Base-by-base conservation (phyloP, 2,888 invertebrate genomes). In the Drosophila macrospina region DNA sequence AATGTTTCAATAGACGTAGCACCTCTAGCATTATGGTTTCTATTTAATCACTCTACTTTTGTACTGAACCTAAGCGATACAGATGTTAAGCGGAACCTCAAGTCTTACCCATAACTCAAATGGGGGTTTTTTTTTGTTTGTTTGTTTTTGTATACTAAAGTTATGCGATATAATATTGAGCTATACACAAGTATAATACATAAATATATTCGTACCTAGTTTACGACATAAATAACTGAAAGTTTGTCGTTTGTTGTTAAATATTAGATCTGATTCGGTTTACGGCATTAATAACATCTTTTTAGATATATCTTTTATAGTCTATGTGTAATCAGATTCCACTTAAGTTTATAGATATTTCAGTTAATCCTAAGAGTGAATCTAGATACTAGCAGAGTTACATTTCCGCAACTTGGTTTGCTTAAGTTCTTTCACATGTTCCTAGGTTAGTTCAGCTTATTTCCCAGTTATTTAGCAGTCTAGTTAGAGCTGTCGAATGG, bases 61-160 rank as follows among this genome's bases (percentile, higher is more conserved):
- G 64, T 55, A 69, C 55, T 71, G 65, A 70, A 15, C 4, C 5
- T 44, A 39, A 52, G 26, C 59, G 34, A 45, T 32, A 60, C 50
- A 66, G 16, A 42, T 11, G 13, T 30, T 5, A 48, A 36, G 16
- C 55, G 41, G 30, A 63, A 64, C 36, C 71, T 51, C 42, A 47
- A 66, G 65, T 54, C 52, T 44, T 30, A 16, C 11, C 2, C 51
- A 15, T 34, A 44, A 67, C 30, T 37, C 50, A 39, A 70, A 15
- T 20, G 26, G 51, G 15, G 16, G 54, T 55, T 42, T 30, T 44
- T 39, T 39, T 8, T 30, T 45, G 26, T 45, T 5, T 26, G 32
- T 42, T 10, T 45, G 20, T 54, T 48, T 68, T 37, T 7, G 15
- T n/a, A 30, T 28, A 37, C 24, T 8, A 34, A 50, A 30, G 11